These are phyloP conservation scores for Athetis lepigone DNA, from an alignment of 2,888 invertebrate genomes.

Conservation along the genomic window DNA sequence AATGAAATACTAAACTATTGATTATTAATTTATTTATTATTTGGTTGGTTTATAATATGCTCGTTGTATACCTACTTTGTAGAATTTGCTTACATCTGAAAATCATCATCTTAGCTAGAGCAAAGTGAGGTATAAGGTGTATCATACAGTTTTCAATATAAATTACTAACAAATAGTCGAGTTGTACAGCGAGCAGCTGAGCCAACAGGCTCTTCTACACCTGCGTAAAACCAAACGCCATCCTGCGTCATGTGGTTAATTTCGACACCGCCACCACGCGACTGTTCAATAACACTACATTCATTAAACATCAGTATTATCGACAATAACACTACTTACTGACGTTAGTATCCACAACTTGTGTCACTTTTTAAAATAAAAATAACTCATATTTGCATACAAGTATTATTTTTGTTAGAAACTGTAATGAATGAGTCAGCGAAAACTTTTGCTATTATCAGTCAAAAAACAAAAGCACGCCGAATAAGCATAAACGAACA, in stretches of 20 bases:
- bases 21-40: no score
- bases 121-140: constrained; percentile 71
- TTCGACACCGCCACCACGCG: constrained; percentile 70
- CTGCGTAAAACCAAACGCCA: constrained; percentile 73
- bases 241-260: constrained; percentile 84
- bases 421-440: constrained; percentile 29
- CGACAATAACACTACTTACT: constrained; percentile 30
- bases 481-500: background rate
- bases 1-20: no score
- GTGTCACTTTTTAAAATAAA: constrained; percentile 46
- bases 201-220: constrained; percentile 77
- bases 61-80: no score
- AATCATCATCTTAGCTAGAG: constrained; percentile 32
- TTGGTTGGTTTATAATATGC: background rate
- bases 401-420: constrained; percentile 17
- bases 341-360: constrained; percentile 29
- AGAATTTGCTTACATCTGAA: background rate
- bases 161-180: constrained; percentile 53
- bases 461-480: constrained; percentile 12
- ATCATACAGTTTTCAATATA: constrained; percentile 70
- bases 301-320: constrained; percentile 73
- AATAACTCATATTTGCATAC: constrained; percentile 33
- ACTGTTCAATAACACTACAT: constrained; percentile 73
- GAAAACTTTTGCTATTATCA: constrained; percentile 4
- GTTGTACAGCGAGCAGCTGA: constrained; percentile 75